These are phyloP conservation scores for Melolontha melolontha DNA, from an alignment of 2,888 invertebrate genomes.

Conservation along the genomic window DNA sequence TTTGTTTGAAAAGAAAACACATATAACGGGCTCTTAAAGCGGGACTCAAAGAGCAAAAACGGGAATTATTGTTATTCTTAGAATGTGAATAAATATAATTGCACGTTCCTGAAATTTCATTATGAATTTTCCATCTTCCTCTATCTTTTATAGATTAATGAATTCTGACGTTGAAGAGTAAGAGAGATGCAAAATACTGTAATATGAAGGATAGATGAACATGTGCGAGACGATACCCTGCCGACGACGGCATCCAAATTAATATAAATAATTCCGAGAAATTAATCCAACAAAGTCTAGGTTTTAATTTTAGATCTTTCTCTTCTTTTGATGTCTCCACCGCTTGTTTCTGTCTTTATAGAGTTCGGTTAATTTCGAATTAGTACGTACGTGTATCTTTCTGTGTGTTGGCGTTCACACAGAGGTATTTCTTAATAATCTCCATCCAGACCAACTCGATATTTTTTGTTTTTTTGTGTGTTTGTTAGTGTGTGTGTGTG, in stretches of 20 bases:
- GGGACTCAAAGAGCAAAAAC: conserved; percentile 40
- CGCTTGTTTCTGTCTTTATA: conserved; percentile 51
- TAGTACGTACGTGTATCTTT: conserved; percentile 43
- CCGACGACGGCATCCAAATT: conserved; percentile 56
- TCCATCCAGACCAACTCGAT: not conserved
- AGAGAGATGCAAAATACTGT: not conserved
- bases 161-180: not conserved
- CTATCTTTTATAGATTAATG: not conserved
- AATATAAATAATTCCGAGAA: conserved; percentile 65
- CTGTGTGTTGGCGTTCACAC: conserved; percentile 45
- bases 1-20: too few relatives aligned
- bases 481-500: not conserved
- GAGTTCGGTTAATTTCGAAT: conserved; percentile 52
- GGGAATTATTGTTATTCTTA: conserved; percentile 60
- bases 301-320: conserved; percentile 63
- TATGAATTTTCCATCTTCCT: conserved; percentile 4
- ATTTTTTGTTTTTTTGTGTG: not conserved
- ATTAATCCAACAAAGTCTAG: conserved; percentile 65
- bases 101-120: conserved; percentile 45
- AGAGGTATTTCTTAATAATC: conserved; percentile 44
- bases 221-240: conserved; percentile 40
- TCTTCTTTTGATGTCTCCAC: conserved; percentile 62
- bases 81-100: conserved; percentile 60
- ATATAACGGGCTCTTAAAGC: too few relatives aligned
- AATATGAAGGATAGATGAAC: conserved; percentile 42